Evolutionary conservation across 2,888 invertebrate genomes (phyloP), one percentile per base, ranked within the genome.

Genomic region (Ischnura elegans): DNA sequence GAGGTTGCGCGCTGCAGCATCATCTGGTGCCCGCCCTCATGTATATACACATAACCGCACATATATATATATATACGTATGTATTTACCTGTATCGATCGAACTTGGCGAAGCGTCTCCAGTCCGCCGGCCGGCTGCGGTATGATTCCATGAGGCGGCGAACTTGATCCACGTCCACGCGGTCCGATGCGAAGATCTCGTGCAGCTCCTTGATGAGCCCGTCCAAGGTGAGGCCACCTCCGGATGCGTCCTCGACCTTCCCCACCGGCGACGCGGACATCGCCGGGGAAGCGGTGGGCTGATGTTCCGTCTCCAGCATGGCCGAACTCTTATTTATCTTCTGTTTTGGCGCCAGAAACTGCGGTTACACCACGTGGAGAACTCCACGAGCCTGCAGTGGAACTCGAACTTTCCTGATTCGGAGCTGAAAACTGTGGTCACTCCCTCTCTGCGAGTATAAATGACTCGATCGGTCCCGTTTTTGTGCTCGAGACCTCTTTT

Each of bases 51-150:
- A 47, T 51, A 55, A n/a, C n/a, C n/a, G n/a, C 51, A 51, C 13
- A 51, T 13, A 47, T 47, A 47, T 13, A 19, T 90, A 47, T 51
- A 55, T 47, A 36, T 36, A 51, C 45, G 6, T 47, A 93, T 42
- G 45, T 51, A 94, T 96, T 95, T 96, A 99, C 99, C 98, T 97
- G 96, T 98, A 98, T 95, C 98, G 97, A 96, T 99, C 99, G 95
- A 98, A 99, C 95, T 99, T 99, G 5, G 99, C 99, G 95, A 97
- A 99, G 95, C 98, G 98, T 95, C 97, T 97, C 99, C 99, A 99
- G 94, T 99, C 99, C 42, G 97, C 97, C 0, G 98, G 97, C 95
- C 99, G 98, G 84, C 98, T 98, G 95, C 98, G 98, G 96, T 99
- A 99, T 0, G 97, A 96, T 0, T 96, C 95, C 97, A 98, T 98